Evolutionary conservation across 2,113 vertebrate species (phyloP), one percentile per base, ranked within the genome.

Genomic region (Nyctereutes procyonoides): DNA sequence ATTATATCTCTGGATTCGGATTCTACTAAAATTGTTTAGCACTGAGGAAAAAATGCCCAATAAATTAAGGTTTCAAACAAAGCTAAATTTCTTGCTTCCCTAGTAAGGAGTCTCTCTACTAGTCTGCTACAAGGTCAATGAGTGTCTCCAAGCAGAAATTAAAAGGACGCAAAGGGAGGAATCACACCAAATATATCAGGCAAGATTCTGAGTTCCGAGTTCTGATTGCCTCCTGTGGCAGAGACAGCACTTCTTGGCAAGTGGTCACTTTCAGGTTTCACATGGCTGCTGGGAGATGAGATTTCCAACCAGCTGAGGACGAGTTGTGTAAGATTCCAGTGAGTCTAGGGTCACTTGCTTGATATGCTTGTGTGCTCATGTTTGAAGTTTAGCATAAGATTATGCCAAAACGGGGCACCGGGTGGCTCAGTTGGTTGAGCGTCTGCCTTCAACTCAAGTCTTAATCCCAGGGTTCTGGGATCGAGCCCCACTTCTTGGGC

Each of bases 1-100:
- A 56, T 69, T 97, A 20, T 92, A 83, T 87, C 32, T 90, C 30
- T 22, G 51, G 35, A 69, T 82, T 92, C 28, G 94, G 53, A 90
- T 48, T 93, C 58, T 90, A 76, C 76, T 92, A 55, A 89, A 92
- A 74, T 69, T 82, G 38, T 56, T 89, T 67, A 74, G 38, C 30
- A 53, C 56, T 32, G 19, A 96, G 67, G 24, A 84, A 90, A 81
- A 32, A 84, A 80, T 51, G 22, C 77, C 26, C 35, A 81, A 10
- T 16, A 83, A 82, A 51, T 81, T 55, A 73, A 80, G 32, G 10
- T 48, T 43, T 9, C 2, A 96, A 90, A 81, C 24, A 82, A 90
- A 93, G 38, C 30, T 56, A 14, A 55, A 51, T 32, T 71, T 74
- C 28, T 53, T 91, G 26, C 24, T 56, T 35, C 5, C 60, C 67